These are phyloP conservation scores for Yponomeuta plumbellus DNA, from an alignment of 2,888 invertebrate species.

Conservation along the genomic window DNA sequence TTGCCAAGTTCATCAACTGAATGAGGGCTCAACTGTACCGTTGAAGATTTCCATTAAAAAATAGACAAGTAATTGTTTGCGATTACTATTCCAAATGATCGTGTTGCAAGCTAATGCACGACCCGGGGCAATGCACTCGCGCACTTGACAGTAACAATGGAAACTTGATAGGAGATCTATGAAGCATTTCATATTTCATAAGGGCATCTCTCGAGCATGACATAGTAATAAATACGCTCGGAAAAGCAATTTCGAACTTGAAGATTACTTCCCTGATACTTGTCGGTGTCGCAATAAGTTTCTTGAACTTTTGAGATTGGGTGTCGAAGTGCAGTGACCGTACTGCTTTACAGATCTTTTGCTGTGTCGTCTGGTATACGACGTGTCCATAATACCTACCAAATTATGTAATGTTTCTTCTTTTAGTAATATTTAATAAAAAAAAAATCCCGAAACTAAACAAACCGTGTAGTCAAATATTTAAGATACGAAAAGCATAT, in stretches of 20 bases:
- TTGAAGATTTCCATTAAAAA: neutral
- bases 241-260: slow-evolving; percentile 1
- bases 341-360: neutral
- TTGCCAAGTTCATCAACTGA: neutral
- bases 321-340: neutral
- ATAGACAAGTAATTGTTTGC: neutral
- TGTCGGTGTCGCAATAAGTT: neutral
- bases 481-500: neutral
- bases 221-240: neutral
- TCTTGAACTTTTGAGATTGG: neutral
- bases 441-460: too few relatives aligned
- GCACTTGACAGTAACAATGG: slow-evolving; percentile 16
- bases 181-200: slow-evolving; percentile 5
- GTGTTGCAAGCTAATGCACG: slow-evolving; percentile 11
- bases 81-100: neutral
- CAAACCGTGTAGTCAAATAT: neutral
- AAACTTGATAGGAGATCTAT: slow-evolving; percentile 13
- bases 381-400: too few relatives aligned
- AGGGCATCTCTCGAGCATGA: slow-evolving; percentile 2
- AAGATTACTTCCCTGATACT: slow-evolving; percentile 1
- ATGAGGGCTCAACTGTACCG: neutral
- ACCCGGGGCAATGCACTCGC: slow-evolving; percentile 8
- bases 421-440: too few relatives aligned
- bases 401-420: too few relatives aligned
- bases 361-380: neutral